phyloP scores from a whole-genome alignment of 2,888 invertebrate genomes.

The Hypsopygia costalis region DNA sequence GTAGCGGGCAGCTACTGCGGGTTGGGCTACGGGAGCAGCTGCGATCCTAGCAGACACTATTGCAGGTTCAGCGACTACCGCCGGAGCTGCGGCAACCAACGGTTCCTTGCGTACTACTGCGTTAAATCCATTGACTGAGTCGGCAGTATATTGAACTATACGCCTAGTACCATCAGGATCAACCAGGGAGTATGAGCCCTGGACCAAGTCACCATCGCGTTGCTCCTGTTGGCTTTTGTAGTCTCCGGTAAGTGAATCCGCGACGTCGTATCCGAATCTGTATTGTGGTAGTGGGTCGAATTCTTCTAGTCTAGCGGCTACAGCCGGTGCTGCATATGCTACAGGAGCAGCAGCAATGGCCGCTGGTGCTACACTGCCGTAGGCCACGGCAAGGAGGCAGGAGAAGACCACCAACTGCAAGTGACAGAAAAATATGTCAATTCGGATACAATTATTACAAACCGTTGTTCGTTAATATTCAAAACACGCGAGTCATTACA shows the following conservation, averaged over 20 bases:
- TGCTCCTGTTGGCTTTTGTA: conserved; percentile 72
- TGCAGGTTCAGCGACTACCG: conserved; percentile 54
- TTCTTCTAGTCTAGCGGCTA: conserved; percentile 57
- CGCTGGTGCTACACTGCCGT: conserved; percentile 55
- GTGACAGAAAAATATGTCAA: conserved; percentile 13
- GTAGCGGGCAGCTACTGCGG: conserved; percentile 29
- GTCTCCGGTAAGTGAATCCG: conserved; percentile 67
- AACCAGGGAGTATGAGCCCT: conserved; percentile 63
- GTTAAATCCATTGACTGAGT: conserved; percentile 64
- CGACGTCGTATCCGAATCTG: conserved; percentile 65
- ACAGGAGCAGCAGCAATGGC: conserved; percentile 45
- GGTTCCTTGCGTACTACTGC: conserved; percentile 67
- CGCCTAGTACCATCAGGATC: conserved; percentile 68
- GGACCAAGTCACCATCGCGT: conserved; percentile 77
- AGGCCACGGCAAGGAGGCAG: conserved; percentile 54
- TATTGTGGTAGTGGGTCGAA: conserved; percentile 82
- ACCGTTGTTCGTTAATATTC: not conserved
- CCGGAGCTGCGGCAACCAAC: conserved; percentile 48
- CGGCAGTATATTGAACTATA: conserved; percentile 61
- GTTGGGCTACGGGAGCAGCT: conserved; percentile 37
- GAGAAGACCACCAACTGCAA: conserved; percentile 67
- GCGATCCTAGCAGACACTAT: conserved; percentile 39
- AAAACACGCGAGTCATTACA: not conserved
- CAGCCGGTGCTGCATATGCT: conserved; percentile 43
- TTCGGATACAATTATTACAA: not conserved